Conservation (phyloP, 2,797 vertebrate genomes). For the Rhinoraja longicauda region DNA sequence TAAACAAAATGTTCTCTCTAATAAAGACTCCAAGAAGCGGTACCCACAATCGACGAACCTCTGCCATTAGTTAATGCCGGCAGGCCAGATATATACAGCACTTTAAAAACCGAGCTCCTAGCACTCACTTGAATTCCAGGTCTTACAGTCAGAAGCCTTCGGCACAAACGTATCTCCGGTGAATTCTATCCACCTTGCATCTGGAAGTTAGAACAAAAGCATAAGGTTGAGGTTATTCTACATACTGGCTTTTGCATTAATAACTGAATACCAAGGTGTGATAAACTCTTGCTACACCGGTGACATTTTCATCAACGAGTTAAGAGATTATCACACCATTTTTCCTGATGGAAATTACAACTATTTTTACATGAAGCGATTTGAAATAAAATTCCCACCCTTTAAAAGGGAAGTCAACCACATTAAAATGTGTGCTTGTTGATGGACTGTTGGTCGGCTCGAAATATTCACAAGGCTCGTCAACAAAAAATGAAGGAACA, state of each 20-base stretch:
- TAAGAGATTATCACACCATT: not conserved
- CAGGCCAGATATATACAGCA: too few relatives aligned
- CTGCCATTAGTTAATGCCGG: not conserved
- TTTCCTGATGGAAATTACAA: not conserved
- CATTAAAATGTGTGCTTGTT: not conserved
- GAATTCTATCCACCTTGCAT: conserved; percentile 67
- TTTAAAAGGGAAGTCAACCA: not conserved
- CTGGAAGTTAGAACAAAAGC: conserved; percentile 49
- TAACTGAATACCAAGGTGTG: not conserved
- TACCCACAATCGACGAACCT: not conserved
- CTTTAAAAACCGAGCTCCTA: not conserved
- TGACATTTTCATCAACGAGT: not conserved
- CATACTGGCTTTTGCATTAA: not conserved
- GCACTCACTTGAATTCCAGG: conserved; percentile 57
- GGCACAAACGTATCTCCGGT: conserved; percentile 60
- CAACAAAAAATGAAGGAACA: not conserved
- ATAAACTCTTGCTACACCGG: not conserved
- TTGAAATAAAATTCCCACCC: not conserved
- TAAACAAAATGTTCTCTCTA: not conserved
- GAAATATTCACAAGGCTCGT: not conserved
- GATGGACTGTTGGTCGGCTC: not conserved
- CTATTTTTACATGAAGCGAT: not conserved
- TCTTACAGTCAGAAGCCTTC: conserved; percentile 58
- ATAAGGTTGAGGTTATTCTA: not conserved
- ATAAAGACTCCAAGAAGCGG: not conserved